Base-by-base conservation (phyloP, 2,888 invertebrate genomes). In the Timandra comae region DNA sequence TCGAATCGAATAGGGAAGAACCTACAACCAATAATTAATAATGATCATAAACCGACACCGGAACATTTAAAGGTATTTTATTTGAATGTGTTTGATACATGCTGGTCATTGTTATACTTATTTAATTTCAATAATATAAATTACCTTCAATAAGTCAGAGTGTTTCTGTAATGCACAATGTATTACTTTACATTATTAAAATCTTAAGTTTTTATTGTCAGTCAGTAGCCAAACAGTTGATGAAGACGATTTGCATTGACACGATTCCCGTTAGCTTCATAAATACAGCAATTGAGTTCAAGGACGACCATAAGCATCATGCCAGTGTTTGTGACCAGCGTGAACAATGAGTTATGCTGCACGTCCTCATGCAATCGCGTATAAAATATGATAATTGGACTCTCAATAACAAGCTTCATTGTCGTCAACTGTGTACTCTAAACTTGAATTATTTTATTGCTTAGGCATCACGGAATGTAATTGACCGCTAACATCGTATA, bases 221-320 rank as follows among this genome's bases (percentile, higher is more conserved):
- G 55, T 53, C 56, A 53, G 62, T 59, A 63, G 66, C 57, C 56
- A 52, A 56, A 52, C 60, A 62, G 67, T 63, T 70, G 71, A 74
- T 6, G 16, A 6, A 49, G 63, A 66, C 55, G 47, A 72, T 80
- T 80, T 73, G 65, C 79, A 80, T 80, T 81, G 78, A 81, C 79
- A 81, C 72, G 72, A 73, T 70, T 79, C 73, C 79, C 74, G 75
- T 74, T 77, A 77, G 75, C 74, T 73, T 74, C 72, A 75, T 78
- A 75, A 79, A 78, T 73, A 69, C 67, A 67, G 56, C 62, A 73
- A 85, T 85, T 77, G 77, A 84, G 84, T 82, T 84, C 82, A 84
- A 82, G 84, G 82, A 77, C 82, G 66, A 55, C 55, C 58, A 72
- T 78, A 75, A 79, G 71, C 76, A 73, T 77, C 72, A 73, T 66